Base-by-base conservation (phyloP, 2,888 invertebrate genomes). In the Drosophila ochracea region DNA sequence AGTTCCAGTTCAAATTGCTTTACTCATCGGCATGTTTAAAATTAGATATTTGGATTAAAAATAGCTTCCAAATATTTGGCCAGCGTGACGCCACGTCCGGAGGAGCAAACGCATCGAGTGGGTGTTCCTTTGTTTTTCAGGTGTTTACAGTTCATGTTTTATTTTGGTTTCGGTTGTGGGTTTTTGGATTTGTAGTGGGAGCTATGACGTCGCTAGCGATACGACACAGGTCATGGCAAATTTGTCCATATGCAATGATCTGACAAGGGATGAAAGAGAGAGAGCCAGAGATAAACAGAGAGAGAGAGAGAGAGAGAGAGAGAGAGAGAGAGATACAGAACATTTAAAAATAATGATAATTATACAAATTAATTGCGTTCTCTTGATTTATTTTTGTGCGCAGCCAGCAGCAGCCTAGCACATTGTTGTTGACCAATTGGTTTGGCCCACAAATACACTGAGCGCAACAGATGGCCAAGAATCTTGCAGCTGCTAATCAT, bases 31-130 rank as follows among this genome's bases (percentile, higher is more conserved):
- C 35, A 31, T 9, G 25, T 58, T 31, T 43, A 50, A 74, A 74
- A 58, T 74, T 64, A 70, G 75, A 74, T 53, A 13, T 25, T 57
- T 49, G 4, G 9, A 28, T 25, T 65, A 58, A 75, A 77, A 79
- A 79, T 79, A 79, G 52, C 57, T 16, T 52, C 1, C 11, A 55
- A 37, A 52, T 43, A 55, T 72, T 11, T 65, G 65, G 47, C 41
- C 11, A 41, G 13, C 39, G 39, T 70, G 80, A 75, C 77, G 79
- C 60, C 75, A 77, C 59, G 62, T 65, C 79, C 74, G 68, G 49
- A 50, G 49, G 43, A 47, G 35, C 60, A 59, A 64, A 25, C 50
- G 30, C 41, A 53, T 21, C 47, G 78, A 41, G 78, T 79, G 69
- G 80, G 77, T 53, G 63, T 62, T 58, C 1, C 47, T 25, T 30